These are phyloP conservation scores for Apis mellifera DNA, from an alignment of 1,140 invertebrate species.

Conservation along the genomic window Amel_HAv3.1 CM009932.2:2336001-2336500, in stretches of 20 bases:
- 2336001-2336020: not conserved
- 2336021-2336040: constrained; percentile 54
- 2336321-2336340: too few species aligned
- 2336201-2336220: not conserved
- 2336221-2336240: constrained; percentile 5
- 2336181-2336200: constrained; percentile 24
- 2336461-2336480: not conserved
- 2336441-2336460: too few species aligned
- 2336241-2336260: not conserved
- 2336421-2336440: not conserved
- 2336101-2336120: constrained; percentile 56
- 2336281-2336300: not conserved
- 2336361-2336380: too few species aligned
- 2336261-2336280: not conserved
- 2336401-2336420: not conserved
- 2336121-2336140: constrained; percentile 45
- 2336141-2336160: constrained; percentile 35
- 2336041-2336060: constrained; percentile 57
- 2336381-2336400: not conserved
- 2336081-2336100: constrained; percentile 51
- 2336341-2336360: not conserved
- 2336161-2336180: not conserved
- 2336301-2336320: not conserved
- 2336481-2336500: constrained; percentile 22
- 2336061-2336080: constrained; percentile 49